Conservation (phyloP, 2,797 vertebrate species). For the Gymnoscopelus microlampas region DNA sequence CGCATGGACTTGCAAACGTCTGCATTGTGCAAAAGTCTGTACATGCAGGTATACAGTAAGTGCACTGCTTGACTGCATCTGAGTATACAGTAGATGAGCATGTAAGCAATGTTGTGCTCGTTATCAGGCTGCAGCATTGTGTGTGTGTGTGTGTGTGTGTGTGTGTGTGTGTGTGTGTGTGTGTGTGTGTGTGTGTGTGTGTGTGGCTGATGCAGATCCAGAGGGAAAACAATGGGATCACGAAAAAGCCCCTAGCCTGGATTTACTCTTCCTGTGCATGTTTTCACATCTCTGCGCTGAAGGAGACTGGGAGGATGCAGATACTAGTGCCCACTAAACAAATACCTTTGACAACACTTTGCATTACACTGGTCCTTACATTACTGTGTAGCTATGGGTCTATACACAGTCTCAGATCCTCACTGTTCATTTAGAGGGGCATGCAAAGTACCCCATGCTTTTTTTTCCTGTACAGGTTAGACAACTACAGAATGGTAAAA, state of each 20-base stretch:
- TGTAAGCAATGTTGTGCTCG: constrained; percentile 15
- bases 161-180: constrained; percentile 22
- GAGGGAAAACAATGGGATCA: constrained; percentile 83
- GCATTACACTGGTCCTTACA: constrained; percentile 16
- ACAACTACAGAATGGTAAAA: no score
- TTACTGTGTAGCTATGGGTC: constrained; percentile 22
- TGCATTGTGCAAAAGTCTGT: not conserved
- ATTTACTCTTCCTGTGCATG: constrained; percentile 88
- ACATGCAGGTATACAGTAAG: not conserved
- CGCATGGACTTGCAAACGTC: not conserved
- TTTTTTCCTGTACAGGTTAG: no score
- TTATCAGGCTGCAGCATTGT: not conserved
- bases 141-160: constrained; percentile 20
- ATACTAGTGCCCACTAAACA: constrained; percentile 75
- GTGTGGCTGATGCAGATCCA: constrained; percentile 36
- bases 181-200: constrained; percentile 19
- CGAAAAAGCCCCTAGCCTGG: constrained; percentile 77
- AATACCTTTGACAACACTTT: constrained; percentile 71
- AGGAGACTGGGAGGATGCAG: constrained; percentile 78
- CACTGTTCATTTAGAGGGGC: no score
- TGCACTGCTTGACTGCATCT: no score
- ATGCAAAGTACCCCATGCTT: no score
- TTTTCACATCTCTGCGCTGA: constrained; percentile 82
- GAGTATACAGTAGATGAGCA: not conserved
- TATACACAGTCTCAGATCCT: no score